Base-by-base conservation (phyloP, 2,797 vertebrate genomes). In the Rhodeus uyekii region DNA sequence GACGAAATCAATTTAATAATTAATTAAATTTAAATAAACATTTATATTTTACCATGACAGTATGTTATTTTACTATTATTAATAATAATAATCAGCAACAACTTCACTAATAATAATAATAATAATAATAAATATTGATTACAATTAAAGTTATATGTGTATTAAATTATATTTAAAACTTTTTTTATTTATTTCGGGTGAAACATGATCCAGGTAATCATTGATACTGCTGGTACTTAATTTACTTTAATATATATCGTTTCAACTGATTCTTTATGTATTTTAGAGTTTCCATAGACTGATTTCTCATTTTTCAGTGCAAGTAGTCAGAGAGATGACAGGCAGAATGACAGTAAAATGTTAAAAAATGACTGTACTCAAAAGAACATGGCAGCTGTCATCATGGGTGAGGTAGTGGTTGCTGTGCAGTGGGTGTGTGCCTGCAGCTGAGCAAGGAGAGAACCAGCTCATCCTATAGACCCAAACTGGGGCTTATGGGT, bases 361-460 rank as follows among this genome's bases (percentile, higher is more conserved):
- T 42, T 32, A 53, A 88, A 85, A 85, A 69, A 13, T 53, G 48
- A 82, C 83, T 88, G 68, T 88, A 88, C 87, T 88, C 83, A 85
- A 85, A 86, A 76, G 69, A 76, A 83, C 64, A 82, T 67, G 81
- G 85, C 82, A 83, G 76, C 86, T 77, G 64, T 67, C 76, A 46
- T 84, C 86, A 75, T 73, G 53, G 84, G 77, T 79, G 81, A 82
- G 86, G 86, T 83, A 81, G 83, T 81, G 77, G 80, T 83, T 76
- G 72, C 69, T 39, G 85, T 86, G 76, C 76, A 80, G 76, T 60
- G 77, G 76, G 53, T 69, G 67, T 81, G 84, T 84, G 78, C 53
- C 63, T 79, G 83, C 67, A 38, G 58, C 67, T 53, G 68, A 72
- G 63, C 55, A 78, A 36, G 67, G 38, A 71, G 78, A 79, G 44